Conservation (phyloP, 2,113 vertebrate genomes). For the Eptatretus burgeri region DNA sequence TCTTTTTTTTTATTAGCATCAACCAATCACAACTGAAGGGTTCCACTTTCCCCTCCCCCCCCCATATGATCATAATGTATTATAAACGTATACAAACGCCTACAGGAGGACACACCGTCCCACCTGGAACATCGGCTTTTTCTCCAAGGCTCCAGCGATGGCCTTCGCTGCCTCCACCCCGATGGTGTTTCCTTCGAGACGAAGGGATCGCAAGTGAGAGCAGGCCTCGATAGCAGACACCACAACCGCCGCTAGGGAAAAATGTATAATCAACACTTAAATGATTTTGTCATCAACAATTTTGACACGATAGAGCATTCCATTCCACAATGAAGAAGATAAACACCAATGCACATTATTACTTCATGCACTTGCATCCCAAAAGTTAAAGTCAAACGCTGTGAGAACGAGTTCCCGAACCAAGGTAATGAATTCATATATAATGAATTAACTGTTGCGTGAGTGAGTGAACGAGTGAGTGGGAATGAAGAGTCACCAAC, state of each 20-base stretch:
- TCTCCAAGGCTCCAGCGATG: conserved; percentile 64
- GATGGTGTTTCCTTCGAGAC: conserved; percentile 71
- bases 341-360: not conserved
- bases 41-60: too few relatives aligned
- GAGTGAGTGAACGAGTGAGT: too few relatives aligned
- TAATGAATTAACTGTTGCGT: too few relatives aligned
- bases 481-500: too few relatives aligned
- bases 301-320: not conserved
- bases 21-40: too few relatives aligned
- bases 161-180: conserved; percentile 64
- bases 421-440: not conserved
- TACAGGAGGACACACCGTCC: too few relatives aligned
- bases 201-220: conserved; percentile 37
- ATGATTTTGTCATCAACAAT: not conserved
- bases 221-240: conserved; percentile 55
- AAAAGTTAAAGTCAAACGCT: not conserved
- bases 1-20: too few relatives aligned
- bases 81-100: too few relatives aligned
- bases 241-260: conserved; percentile 35
- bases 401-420: not conserved
- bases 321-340: not conserved
- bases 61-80: too few relatives aligned
- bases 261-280: not conserved
- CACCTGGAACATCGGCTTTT: conserved; percentile 55
- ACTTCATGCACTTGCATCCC: not conserved